phyloP scores from a whole-genome alignment of 2,797 vertebrate species.

The Pangasius larnaudii region DNA sequence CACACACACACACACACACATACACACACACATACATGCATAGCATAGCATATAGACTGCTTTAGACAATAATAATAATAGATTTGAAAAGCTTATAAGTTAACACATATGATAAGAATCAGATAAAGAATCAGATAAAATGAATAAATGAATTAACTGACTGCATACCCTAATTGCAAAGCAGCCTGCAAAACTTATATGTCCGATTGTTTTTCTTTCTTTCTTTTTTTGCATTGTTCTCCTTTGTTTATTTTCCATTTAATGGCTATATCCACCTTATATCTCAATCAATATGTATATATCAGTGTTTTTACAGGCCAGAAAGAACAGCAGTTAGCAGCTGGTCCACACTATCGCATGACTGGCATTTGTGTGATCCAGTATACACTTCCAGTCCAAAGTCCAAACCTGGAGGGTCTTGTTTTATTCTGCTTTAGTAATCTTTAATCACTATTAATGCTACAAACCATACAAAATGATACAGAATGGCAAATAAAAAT shows the following conservation, averaged over 20 bases:
- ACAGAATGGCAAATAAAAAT: not conserved
- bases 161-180: not conserved
- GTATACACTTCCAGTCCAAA: not conserved
- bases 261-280: not conserved
- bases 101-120: not conserved
- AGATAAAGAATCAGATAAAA: not conserved
- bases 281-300: not conserved
- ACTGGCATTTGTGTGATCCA: not conserved
- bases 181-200: not conserved
- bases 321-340: not conserved
- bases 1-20: too few species aligned
- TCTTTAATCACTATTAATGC: not conserved
- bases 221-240: not conserved
- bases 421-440: not conserved
- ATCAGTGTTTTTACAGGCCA: not conserved
- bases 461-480: not conserved
- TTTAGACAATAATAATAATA: not conserved
- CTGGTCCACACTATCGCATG: not conserved
- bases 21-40: too few species aligned
- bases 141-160: not conserved
- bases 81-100: not conserved
- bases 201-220: not conserved
- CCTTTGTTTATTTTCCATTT: not conserved
- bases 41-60: not conserved
- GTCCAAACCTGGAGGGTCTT: not conserved